phyloP scores from a whole-genome alignment of 2,888 invertebrate genomes.

The Temnothorax rugatulus region DNA sequence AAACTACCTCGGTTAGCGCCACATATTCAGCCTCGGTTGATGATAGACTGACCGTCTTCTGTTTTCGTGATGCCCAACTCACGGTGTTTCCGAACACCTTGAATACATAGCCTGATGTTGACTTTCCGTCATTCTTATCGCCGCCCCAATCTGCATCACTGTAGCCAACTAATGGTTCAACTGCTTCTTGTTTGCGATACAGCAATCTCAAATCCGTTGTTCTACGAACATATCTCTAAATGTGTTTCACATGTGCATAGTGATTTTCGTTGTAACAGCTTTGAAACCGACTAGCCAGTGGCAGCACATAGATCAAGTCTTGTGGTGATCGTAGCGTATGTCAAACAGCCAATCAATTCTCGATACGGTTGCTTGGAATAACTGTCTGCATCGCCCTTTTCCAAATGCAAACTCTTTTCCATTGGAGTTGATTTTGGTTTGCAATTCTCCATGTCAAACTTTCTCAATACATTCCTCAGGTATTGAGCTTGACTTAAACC shows the following conservation, averaged over 20 bases:
- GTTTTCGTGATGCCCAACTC: too few species aligned
- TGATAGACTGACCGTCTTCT: too few species aligned
- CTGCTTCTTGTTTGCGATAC: neutral
- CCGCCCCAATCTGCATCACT: neutral
- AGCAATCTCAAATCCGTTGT: neutral
- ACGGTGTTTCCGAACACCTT: too few species aligned
- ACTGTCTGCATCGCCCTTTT: too few species aligned
- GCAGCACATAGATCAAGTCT: neutral
- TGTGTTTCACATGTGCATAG: neutral
- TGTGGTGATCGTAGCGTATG: neutral
- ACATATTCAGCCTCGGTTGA: too few species aligned
- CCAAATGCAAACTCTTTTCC: too few species aligned
- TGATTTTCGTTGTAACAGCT: neutral
- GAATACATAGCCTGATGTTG: too few species aligned
- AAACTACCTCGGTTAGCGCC: too few species aligned
- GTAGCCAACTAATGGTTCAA: neutral
- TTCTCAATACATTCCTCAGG: neutral
- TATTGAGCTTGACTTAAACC: neutral
- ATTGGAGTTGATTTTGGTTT: too few species aligned
- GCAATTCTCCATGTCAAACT: neutral
- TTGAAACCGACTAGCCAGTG: neutral
- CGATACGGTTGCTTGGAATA: neutral
- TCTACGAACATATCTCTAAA: neutral
- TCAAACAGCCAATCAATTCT: neutral
- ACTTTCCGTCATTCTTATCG: neutral